Evolutionary conservation across 2,113 vertebrate species (phyloP).

Genomic region (Mormyrus lacerda): DNA sequence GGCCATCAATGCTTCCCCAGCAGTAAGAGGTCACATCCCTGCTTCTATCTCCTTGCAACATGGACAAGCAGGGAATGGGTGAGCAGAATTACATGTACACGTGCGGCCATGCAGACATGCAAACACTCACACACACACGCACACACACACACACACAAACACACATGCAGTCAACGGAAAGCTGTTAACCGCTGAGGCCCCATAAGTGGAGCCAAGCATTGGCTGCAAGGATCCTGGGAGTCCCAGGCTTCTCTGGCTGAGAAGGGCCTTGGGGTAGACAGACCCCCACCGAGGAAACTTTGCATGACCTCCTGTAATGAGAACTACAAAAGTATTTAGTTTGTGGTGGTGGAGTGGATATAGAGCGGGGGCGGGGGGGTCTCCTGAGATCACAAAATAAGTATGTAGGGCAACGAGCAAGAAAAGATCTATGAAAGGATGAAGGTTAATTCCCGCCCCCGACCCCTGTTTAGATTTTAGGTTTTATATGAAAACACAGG

Average conservation of each 20-base stretch:
- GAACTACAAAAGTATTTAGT: slow-evolving; percentile 42
- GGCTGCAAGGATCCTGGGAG: slow-evolving; percentile 33
- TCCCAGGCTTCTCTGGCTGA: slow-evolving; percentile 31
- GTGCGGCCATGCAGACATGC: too few species aligned
- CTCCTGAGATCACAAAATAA: slow-evolving; percentile 42
- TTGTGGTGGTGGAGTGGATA: slow-evolving; percentile 10
- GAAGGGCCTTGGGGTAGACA: slow-evolving; percentile 35
- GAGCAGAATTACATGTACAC: not conserved
- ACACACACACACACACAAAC: not conserved
- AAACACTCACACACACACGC: not conserved
- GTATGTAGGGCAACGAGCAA: slow-evolving; percentile 31
- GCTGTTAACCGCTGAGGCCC: slow-evolving; percentile 38
- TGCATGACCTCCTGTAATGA: slow-evolving; percentile 55
- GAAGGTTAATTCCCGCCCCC: slow-evolving; percentile 24
- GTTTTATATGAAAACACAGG: not conserved
- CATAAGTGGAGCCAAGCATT: slow-evolving; percentile 22
- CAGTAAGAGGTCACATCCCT: not conserved
- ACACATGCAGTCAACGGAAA: slow-evolving; percentile 32
- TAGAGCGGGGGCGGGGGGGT: slow-evolving; percentile 17
- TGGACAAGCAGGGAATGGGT: not conserved
- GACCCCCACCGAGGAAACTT: slow-evolving; percentile 48
- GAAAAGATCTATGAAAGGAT: slow-evolving; percentile 27
- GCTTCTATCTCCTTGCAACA: not conserved
- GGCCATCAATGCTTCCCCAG: not conserved
- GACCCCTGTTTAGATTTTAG: slow-evolving; percentile 18